These are phyloP conservation scores for Isotomurus palustris DNA, from an alignment of 2,888 invertebrate genomes.

Conservation along the genomic window DNA sequence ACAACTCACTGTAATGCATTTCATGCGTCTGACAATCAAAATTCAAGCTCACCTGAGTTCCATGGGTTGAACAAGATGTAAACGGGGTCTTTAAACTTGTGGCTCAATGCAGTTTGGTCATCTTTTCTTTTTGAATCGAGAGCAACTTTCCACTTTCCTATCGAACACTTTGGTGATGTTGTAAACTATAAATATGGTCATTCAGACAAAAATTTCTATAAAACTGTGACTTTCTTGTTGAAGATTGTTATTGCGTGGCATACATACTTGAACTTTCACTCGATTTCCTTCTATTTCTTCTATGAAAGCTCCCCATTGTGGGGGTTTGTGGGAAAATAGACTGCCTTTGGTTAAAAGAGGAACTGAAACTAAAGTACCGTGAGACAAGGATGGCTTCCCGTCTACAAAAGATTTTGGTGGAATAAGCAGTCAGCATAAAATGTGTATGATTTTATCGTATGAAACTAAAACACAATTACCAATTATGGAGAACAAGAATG, in stretches of 20 bases:
- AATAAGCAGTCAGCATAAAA: no score
- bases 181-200: constrained; percentile 59
- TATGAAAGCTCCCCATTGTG: constrained; percentile 70
- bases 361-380: constrained; percentile 70
- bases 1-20: background rate
- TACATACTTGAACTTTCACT: constrained; percentile 54
- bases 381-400: constrained; percentile 73
- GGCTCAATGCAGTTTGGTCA: constrained; percentile 66
- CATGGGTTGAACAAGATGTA: constrained; percentile 87
- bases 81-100: constrained; percentile 62
- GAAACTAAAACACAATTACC: constrained; percentile 53
- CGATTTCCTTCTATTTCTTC: constrained; percentile 62
- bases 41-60: constrained; percentile 63
- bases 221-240: no score
- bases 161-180: constrained; percentile 65
- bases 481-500: constrained; percentile 74
- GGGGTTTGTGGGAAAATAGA: constrained; percentile 55
- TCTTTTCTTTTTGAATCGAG: constrained; percentile 67
- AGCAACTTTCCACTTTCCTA: constrained; percentile 79
- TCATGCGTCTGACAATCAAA: background rate
- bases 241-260: background rate
- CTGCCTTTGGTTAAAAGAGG: constrained; percentile 62
- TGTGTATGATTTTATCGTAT: background rate
- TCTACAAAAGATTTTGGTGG: no score
- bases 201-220: background rate